Percentiles rank a stretch among this genome's conserved stretches.
These are phyloP conservation scores for Tarsius wallacei DNA, from an alignment of 2,797 vertebrate genomes.

Conservation along the genomic window DNA sequence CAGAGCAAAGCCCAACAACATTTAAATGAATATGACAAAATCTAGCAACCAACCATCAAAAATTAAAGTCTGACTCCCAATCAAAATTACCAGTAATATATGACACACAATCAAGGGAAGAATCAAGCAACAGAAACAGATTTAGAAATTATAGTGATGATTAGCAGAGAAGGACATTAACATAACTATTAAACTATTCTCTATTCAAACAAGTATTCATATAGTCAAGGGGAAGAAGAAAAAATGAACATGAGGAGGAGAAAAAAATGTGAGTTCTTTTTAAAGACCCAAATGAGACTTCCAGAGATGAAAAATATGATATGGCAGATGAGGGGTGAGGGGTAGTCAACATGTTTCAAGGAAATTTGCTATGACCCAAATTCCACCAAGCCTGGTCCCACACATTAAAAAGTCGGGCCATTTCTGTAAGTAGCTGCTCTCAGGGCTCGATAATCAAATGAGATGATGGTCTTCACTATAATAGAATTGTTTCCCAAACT, in stretches of 20 bases:
- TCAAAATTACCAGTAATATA: not conserved
- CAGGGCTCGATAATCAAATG: not conserved
- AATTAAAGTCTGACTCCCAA: constrained; percentile 10
- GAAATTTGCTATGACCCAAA: not conserved
- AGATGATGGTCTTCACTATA: not conserved
- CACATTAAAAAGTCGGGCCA: not conserved
- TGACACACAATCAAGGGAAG: not conserved
- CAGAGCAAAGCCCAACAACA: not conserved
- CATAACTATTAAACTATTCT: not conserved
- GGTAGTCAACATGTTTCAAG: not conserved
- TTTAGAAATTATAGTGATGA: constrained; percentile 18
- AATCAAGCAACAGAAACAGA: constrained; percentile 1
- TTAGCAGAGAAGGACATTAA: constrained; percentile 35
- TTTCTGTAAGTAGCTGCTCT: not conserved
- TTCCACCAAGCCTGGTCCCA: not conserved
- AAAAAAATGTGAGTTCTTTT: not conserved
- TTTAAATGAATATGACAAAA: not conserved
- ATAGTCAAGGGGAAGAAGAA: not conserved
- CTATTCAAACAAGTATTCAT: not conserved
- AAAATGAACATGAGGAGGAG: not conserved
- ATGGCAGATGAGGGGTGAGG: no score
- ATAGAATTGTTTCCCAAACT: not conserved
- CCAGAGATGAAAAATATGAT: constrained; percentile 28
- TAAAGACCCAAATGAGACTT: not conserved
- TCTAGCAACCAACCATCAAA: not conserved